Evolutionary conservation across 1,140 invertebrate genomes (phyloP), one percentile per base, ranked within the genome.

Genomic region (Trinorchestia longiramus): DNA sequence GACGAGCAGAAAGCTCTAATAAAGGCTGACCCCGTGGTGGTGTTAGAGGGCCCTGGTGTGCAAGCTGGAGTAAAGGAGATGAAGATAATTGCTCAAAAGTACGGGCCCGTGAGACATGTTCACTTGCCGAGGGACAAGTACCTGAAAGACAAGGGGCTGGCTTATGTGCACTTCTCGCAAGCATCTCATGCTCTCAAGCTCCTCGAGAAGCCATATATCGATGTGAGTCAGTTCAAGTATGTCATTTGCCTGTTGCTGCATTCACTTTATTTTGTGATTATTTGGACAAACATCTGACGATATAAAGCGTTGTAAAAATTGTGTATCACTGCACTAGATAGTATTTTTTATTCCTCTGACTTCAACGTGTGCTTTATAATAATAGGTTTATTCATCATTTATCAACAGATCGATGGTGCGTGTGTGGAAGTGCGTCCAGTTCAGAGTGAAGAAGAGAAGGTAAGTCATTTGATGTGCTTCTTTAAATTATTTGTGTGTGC

Each of bases 381-480:
- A 90, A 42, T 90, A 90, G 17, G 11, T 15, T 87, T 42, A 90
- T 90, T 42, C n/a, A 42, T 90, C 36, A 90, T 87, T 87, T 40
- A 42, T 90, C 88, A 90, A 42, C 92, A 94, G 92, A 43, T 94
- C 6, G 44, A 94, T 19, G 36, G 47, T 45, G 43, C 28, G 43
- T 94, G 92, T n/a, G 92, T 94, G 40, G 92, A 94, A 44, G 92
- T 45, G 43, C 92, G 92, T n/a, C 43, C 92, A 41, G 17, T 94
- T 6, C 3, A 28, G 40, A 15, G 28, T 40, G 43, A 94, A 0
- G 92, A 94, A 40, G 92, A 94, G 43, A 44, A 40, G 92, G 92
- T 94, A 23, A 92, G 90, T 6, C n/a, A 3, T 42, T 8, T 23
- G 8, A 43, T n/a, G 36, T 87, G 87, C 11, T n/a, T 36, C 87